Evolutionary conservation across 2,113 vertebrate species (phyloP), one percentile per base, ranked within the genome.

Genomic region (Gallinago jamesoni): DNA sequence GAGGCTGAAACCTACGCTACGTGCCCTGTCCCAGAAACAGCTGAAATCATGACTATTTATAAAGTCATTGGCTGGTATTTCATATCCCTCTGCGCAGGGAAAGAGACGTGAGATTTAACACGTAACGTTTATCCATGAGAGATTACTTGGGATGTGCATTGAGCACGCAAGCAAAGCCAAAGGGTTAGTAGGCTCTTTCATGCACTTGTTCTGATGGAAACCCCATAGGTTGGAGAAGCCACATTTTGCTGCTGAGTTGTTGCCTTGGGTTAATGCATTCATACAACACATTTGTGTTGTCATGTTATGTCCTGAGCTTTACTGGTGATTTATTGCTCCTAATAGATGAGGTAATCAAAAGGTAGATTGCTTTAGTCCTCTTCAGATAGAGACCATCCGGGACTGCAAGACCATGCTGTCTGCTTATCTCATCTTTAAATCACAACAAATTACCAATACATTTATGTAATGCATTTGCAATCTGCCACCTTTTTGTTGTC

Each of bases 11-110:
- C 56, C 43, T 57, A 86, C 60, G 57, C 82, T 91, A 22, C 16
- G 35, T 72, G 69, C 85, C 88, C 75, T 57, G n/a, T 94, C 70
- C 94, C 70, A 87, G 60, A 63, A 93, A 89, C 22, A 93, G 75
- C 78, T 94, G 84, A 93, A 91, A 75, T 57, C 2, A 9, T 90
- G 91, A 70, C 45, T 39, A 39, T 39, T 94, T 91, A 55, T 27
- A 24, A 81, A 73, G 77, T 31, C 21, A 48, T 73, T 92, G 35
- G 52, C 77, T 88, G 56, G 57, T 87, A 41, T 80, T 96, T 74
- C 39, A 3, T 33, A 28, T 63, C 69, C 66, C 83, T 92, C 95
- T 77, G 23, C 35, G 30, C 13, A 41, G 50, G 33, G n/a, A 48
- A 62, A 89, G 69, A 95, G 95, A 88, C 24, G 14, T 10, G 47